Conservation (phyloP, 2,888 invertebrate genomes). For the Andricus curvator region DNA sequence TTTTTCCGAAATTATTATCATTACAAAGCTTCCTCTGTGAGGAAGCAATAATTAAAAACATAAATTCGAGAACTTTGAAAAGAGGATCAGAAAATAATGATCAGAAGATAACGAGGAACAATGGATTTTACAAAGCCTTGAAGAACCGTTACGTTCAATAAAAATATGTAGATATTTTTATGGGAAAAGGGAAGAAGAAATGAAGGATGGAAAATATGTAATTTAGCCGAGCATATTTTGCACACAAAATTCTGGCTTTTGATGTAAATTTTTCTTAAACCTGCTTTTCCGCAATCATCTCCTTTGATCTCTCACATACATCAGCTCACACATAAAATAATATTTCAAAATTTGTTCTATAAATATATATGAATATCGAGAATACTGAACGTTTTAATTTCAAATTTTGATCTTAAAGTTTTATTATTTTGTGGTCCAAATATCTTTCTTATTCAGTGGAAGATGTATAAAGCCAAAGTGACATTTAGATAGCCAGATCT, state of each 20-base stretch:
- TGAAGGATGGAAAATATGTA: not conserved
- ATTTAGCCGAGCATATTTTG: not conserved
- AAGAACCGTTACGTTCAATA: not conserved
- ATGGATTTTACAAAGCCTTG: conserved; percentile 1
- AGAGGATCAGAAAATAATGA: conserved; percentile 1
- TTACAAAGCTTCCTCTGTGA: too few relatives aligned
- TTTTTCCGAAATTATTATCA: too few relatives aligned
- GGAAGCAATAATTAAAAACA: too few relatives aligned
- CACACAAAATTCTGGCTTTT: not conserved
- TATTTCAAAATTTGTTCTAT: too few relatives aligned
- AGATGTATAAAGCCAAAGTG: conserved; percentile 42
- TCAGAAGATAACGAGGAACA: not conserved
- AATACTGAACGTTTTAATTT: not conserved
- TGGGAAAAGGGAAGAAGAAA: not conserved
- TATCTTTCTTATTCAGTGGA: conserved; percentile 15
- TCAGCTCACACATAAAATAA: too few relatives aligned
- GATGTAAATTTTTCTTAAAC: too few relatives aligned
- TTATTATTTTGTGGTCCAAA: not conserved
- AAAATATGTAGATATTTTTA: not conserved
- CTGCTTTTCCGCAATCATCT: too few relatives aligned
- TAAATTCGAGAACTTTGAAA: not conserved
- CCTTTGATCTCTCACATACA: too few relatives aligned
- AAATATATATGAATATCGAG: too few relatives aligned
- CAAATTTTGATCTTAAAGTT: not conserved
- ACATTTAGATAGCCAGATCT: conserved; percentile 48